phyloP scores from a whole-genome alignment of 2,888 invertebrate species.

The Serripes groenlandicus region DNA sequence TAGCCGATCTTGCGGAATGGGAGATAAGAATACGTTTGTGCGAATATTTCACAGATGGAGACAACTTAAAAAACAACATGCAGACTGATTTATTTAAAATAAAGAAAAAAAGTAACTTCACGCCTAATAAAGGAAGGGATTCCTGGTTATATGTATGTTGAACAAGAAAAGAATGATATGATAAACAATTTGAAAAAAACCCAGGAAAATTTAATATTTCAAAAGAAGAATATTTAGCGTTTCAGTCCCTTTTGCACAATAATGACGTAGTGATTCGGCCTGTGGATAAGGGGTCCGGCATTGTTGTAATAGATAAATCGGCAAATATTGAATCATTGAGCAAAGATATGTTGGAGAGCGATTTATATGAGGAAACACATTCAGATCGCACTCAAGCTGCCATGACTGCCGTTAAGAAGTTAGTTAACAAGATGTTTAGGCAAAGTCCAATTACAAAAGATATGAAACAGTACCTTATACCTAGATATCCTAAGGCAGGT shows the following conservation, averaged over 20 bases:
- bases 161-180: conserved; percentile 8
- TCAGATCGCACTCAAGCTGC: background rate
- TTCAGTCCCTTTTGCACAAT: conserved; percentile 6
- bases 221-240: conserved; percentile 8
- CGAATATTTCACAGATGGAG: background rate
- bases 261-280: conserved; percentile 27
- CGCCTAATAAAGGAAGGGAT: conserved; percentile 11
- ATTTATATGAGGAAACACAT: conserved; percentile 11
- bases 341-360: conserved; percentile 8
- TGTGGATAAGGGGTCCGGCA: conserved; percentile 33
- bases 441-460: conserved; percentile 14
- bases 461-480: conserved; percentile 24
- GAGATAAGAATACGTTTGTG: background rate
- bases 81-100: background rate
- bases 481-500: conserved; percentile 19
- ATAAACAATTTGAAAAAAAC: background rate
- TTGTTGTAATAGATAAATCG: conserved; percentile 24
- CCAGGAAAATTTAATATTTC: conserved; percentile 8
- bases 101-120: background rate
- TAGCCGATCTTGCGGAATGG: conserved; percentile 1
- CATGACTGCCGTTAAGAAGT: background rate
- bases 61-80: background rate
- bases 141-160: conserved; percentile 15
- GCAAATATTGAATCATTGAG: conserved; percentile 1
- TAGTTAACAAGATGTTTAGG: conserved; percentile 18